Percentiles rank a stretch among this genome's conserved stretches.
Conservation (phyloP, 2,888 invertebrate genomes). For the Sarcophaga caerulescens region DNA sequence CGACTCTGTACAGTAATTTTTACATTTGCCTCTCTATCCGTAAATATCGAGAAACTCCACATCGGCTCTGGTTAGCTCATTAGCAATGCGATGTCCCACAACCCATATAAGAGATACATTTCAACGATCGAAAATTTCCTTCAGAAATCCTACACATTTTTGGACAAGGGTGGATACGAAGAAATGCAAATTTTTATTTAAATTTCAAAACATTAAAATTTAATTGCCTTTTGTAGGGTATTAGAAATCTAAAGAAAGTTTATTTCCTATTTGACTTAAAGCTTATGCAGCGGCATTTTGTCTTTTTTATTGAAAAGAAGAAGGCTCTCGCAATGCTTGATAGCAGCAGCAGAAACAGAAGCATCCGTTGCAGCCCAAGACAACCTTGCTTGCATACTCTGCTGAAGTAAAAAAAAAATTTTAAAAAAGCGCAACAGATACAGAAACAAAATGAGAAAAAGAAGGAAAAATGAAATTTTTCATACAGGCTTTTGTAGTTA, state of each 20-base stretch:
- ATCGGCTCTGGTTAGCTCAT: too few species aligned
- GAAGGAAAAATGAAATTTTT: constrained; percentile 58
- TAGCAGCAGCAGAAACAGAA: constrained; percentile 20
- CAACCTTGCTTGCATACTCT: constrained; percentile 52
- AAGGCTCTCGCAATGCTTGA: constrained; percentile 32
- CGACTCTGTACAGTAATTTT: too few species aligned
- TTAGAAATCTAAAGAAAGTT: constrained; percentile 49
- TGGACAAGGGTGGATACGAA: too few species aligned
- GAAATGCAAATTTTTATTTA: too few species aligned
- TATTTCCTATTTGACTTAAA: constrained; percentile 51
- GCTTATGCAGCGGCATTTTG: constrained; percentile 63
- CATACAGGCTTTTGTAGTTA: constrained; percentile 50
- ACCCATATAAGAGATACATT: too few species aligned
- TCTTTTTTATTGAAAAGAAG: constrained; percentile 50
- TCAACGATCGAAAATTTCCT: too few species aligned
- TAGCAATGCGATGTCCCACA: too few species aligned
- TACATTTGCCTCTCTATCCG: too few species aligned
- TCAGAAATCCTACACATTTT: too few species aligned
- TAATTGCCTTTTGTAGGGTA: constrained; percentile 35
- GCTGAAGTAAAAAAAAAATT: constrained; percentile 24
- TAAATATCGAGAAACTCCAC: too few species aligned
- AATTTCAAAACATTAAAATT: too few species aligned
- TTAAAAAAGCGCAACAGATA: constrained; percentile 12
- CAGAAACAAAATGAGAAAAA: constrained; percentile 27
- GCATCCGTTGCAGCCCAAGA: constrained; percentile 39